These are phyloP conservation scores for Aspiorhynchus laticeps DNA, from an alignment of 2,113 vertebrate genomes.

Conservation along the genomic window DNA sequence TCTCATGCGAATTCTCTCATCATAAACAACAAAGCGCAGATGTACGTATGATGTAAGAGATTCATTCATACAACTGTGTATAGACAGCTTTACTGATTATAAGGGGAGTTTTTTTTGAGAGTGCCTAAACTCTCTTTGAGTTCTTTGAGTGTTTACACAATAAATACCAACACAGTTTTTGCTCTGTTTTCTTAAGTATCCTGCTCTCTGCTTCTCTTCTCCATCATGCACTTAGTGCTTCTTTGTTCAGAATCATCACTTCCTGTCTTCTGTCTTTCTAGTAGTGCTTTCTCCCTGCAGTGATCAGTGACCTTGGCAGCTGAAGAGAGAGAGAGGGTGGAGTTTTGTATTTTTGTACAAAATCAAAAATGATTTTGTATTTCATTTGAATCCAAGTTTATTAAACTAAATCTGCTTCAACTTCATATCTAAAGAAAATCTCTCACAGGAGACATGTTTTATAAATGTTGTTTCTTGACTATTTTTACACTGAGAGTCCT, in stretches of 20 bases:
- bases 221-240: neutral
- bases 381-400: neutral
- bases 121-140: too few relatives aligned
- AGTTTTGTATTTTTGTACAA: too few relatives aligned
- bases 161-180: too few relatives aligned
- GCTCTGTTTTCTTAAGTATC: too few relatives aligned
- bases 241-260: slow-evolving; percentile 16
- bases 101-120: too few relatives aligned
- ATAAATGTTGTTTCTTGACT: neutral
- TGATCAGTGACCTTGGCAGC: neutral
- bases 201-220: too few relatives aligned
- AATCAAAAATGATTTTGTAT: neutral
- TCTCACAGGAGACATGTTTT: neutral
- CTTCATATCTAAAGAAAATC: neutral
- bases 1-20: too few relatives aligned
- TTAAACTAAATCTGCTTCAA: neutral
- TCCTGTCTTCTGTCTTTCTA: neutral
- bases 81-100: too few relatives aligned
- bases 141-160: too few relatives aligned
- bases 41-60: too few relatives aligned
- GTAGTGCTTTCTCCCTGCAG: neutral
- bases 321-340: neutral
- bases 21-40: too few relatives aligned
- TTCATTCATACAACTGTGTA: too few relatives aligned
- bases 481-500: neutral